Base-by-base conservation (phyloP, 2,888 invertebrate species). In the Drosophila leonis region DNA sequence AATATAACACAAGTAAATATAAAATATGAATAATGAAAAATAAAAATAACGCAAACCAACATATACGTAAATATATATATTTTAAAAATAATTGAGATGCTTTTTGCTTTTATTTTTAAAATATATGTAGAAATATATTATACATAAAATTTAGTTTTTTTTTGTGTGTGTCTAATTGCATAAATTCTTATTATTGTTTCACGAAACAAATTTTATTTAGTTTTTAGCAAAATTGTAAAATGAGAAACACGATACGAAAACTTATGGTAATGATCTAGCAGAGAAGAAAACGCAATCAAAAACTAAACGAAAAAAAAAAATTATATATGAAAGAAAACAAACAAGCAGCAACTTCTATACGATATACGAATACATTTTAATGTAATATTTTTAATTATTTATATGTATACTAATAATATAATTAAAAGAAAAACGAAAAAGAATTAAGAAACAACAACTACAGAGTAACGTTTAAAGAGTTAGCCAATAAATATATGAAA, bases 181-280 rank as follows among this genome's bases (percentile, higher is more conserved):
- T 74, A 79, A 67, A 81, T 76, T 71, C 79, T 84, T 80, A 79
- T 85, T 88, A 86, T 88, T 88, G 88, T 90, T 90, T 87, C 74
- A 77, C 75, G 69, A 85, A 85, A 78, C 69, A 77, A 81, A 77
- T 88, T 84, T 88, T 84, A 90, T 89, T 92, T 92, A 92, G 92
- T 91, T 92, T 86, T 91, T 92, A 92, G 92, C 92, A 86, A 92
- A 92, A 92, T 92, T 92, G 92, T 92, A 92, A 91, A 91, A 91
- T 92, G 81, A 92, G 65, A 77, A 75, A 67, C 67, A 65, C 68
- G 57, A 70, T 91, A 83, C 78, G 83, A 88, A 81, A 65, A 68
- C 54, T 61, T 52, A 64, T 67, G 49, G 55, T 67, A 73, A 54
- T 56, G 49, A 63, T 65, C 42, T 74, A 78, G 66, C 72, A 81